Conservation (phyloP, 1,140 invertebrate species). For the Panulirus ornatus region DNA sequence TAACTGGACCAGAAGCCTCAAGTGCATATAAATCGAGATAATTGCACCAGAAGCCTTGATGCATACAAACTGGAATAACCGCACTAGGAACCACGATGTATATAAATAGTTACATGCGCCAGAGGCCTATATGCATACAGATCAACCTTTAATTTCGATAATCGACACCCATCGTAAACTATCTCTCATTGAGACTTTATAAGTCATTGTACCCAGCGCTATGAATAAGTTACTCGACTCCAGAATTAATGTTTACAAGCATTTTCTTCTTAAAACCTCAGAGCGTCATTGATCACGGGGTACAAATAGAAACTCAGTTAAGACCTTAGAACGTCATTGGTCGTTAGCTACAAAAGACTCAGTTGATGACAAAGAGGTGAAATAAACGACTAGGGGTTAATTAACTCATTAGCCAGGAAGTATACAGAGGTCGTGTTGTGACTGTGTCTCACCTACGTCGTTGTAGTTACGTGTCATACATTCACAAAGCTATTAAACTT, state of each 20-base stretch:
- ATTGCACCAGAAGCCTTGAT: neutral
- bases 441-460: no score
- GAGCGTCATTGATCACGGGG: no score
- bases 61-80: no score
- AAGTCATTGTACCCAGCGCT: neutral
- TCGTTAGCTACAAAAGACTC: neutral
- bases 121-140: conserved; percentile 2
- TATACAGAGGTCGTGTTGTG: no score
- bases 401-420: no score
- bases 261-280: neutral
- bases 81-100: conserved; percentile 13
- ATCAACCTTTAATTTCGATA: conserved; percentile 34
- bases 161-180: conserved; percentile 29
- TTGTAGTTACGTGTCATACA: no score
- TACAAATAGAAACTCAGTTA: no score
- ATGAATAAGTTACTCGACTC: neutral
- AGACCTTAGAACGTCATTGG: neutral
- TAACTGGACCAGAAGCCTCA: no score
- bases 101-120: neutral
- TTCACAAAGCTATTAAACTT: no score
- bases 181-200: neutral
- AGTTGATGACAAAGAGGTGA: neutral
- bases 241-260: neutral
- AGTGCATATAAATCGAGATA: neutral
- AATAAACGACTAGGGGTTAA: no score